Base-by-base conservation (phyloP, 2,113 vertebrate genomes). In the Ptilonorhynchus violaceus region DNA sequence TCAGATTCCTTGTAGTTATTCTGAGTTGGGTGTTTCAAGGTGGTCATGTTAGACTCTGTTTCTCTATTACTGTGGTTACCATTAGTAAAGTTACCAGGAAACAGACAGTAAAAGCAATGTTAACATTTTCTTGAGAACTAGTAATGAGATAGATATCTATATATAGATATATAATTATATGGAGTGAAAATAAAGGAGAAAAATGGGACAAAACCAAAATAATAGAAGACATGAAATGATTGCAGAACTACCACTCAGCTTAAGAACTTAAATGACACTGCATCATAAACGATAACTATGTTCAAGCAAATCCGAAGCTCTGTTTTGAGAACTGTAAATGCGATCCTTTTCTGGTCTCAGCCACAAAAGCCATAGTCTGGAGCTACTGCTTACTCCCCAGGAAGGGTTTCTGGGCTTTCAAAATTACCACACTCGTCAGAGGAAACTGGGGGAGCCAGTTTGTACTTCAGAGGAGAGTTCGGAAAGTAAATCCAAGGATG, bases 401-500 rank as follows among this genome's bases (percentile, higher is more conserved):
- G 37, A 93, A 92, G 37, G 25, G 11, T 58, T 88, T 80, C 64
- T 81, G 60, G 25, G 49, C 83, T 84, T 93, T 92, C 83, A 88
- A 56, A 81, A 62, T 84, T 67, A 33, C 55, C 25, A 13, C 28
- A 42, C 15, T 72, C 59, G 63, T 35, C 82, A 82, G 56, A 87
- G 85, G 80, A 93, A 74, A 77, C 49, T 49, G 49, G 47, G 53
- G 37, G 28, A 93, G 4, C 8, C 66, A 62, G 83, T 86, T 85
- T 68, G 69, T 81, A 53, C 58, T 90, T 88, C 73, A 87, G 44
- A 75, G 59, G 69, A 73, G 56, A 86, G 83, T 91, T 89, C 69
- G 72, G 94, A 90, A 95, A 88, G 79, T 79, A 96, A 95, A 82
- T 64, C 84, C 91, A 91, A 96, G 88, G 83, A 93, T 42, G 12